Conservation (phyloP, 2,797 vertebrate genomes). For the Sebastes hopkinsi region DNA sequence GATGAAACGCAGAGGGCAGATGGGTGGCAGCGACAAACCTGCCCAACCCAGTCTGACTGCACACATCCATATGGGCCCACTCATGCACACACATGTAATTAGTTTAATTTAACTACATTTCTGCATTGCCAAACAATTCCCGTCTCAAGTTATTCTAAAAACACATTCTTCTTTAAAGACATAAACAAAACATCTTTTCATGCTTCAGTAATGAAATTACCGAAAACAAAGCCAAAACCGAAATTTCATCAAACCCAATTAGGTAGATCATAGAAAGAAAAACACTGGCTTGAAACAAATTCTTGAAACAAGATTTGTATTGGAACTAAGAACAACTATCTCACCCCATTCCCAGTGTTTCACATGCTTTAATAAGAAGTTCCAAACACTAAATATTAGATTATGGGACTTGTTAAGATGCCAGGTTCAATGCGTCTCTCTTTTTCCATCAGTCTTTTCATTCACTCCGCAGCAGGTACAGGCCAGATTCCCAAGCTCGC, state of each 20-base stretch:
- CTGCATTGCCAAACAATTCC: slow-evolving; percentile 3
- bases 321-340: slow-evolving; percentile 46
- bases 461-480: slow-evolving; percentile 17
- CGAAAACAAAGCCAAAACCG: not conserved
- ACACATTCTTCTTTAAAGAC: slow-evolving; percentile 9
- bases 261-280: slow-evolving; percentile 13
- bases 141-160: not conserved
- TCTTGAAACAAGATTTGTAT: slow-evolving; percentile 30
- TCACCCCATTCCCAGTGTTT: slow-evolving; percentile 35
- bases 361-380: slow-evolving; percentile 10
- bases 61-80: not conserved
- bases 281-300: slow-evolving; percentile 1
- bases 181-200: slow-evolving; percentile 10
- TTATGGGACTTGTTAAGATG: slow-evolving; percentile 37
- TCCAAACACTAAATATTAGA: slow-evolving; percentile 16
- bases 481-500: slow-evolving; percentile 33
- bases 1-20: slow-evolving; percentile 2
- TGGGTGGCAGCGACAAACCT: not conserved
- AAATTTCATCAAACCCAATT: slow-evolving; percentile 7
- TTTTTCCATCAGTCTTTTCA: slow-evolving; percentile 21
- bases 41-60: slow-evolving; percentile 3
- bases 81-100: not conserved
- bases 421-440: slow-evolving; percentile 5
- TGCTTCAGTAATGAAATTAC: slow-evolving; percentile 4
- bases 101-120: not conserved